phyloP scores from a whole-genome alignment of 2,113 vertebrate species.

The Aldabrachelys gigantea region DNA sequence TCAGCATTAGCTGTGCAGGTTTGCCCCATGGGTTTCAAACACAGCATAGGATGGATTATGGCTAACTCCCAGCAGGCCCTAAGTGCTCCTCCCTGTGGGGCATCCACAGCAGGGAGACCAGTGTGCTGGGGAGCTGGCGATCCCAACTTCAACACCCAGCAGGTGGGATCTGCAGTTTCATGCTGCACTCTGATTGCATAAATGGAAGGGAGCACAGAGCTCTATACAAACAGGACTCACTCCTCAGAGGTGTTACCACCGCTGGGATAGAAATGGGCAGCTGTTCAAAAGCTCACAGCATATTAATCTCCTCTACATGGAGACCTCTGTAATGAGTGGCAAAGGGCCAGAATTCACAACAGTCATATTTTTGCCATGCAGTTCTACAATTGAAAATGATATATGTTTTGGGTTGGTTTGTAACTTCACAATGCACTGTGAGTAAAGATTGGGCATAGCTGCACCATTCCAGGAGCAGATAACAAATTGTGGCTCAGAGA shows the following conservation, averaged over 20 bases:
- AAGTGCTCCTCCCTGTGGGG: not conserved
- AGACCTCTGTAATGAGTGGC: not conserved
- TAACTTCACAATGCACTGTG: not conserved
- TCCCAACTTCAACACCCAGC: not conserved
- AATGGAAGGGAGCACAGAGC: not conserved
- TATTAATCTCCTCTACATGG: not conserved
- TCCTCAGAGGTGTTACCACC: not conserved
- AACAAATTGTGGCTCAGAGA: not conserved
- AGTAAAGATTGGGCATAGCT: not conserved
- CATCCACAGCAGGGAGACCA: not conserved
- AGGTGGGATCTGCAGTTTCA: not conserved
- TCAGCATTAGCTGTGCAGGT: not conserved
- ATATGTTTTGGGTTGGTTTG: not conserved
- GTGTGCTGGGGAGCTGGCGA: not conserved
- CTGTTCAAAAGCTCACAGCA: not conserved
- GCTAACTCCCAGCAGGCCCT: not conserved
- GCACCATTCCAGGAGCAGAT: not conserved
- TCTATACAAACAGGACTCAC: not conserved
- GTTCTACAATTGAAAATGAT: not conserved
- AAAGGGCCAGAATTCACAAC: not conserved
- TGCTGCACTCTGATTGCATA: not conserved
- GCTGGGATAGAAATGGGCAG: not conserved
- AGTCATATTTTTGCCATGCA: not conserved
- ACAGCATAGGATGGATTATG: not conserved
- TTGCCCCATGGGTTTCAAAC: not conserved